Conservation (phyloP, 2,113 vertebrate genomes). For the Percina caprodes region DNA sequence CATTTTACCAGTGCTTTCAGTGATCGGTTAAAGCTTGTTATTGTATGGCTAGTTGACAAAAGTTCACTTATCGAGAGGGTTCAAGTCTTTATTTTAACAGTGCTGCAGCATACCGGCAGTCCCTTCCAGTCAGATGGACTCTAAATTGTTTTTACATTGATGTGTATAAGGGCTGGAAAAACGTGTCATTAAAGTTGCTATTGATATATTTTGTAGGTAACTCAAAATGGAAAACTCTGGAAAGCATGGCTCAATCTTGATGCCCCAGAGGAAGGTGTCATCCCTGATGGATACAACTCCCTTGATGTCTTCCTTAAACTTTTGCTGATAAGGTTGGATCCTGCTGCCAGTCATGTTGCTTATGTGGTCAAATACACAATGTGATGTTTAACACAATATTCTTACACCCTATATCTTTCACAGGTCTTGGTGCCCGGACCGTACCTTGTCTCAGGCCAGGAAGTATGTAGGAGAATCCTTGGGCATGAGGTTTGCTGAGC, state of each 20-base stretch:
- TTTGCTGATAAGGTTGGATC: constrained; percentile 85
- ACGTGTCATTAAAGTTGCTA: not conserved
- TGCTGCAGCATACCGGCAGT: no score
- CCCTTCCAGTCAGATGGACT: no score
- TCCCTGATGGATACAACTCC: constrained; percentile 87
- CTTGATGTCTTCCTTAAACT: constrained; percentile 88
- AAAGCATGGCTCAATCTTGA: constrained; percentile 91
- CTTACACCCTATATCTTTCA: not conserved
- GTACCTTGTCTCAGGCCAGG: constrained; percentile 84
- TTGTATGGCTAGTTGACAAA: no score
- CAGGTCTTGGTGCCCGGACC: constrained; percentile 91
- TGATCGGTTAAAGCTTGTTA: no score
- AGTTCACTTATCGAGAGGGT: no score
- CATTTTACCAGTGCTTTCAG: no score
- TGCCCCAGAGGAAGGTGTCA: constrained; percentile 87
- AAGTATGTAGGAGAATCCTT: constrained; percentile 89
- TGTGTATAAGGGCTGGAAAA: no score
- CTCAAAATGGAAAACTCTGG: constrained; percentile 88
- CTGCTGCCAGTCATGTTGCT: not conserved
- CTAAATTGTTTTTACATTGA: no score
- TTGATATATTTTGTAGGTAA: constrained; percentile 44
- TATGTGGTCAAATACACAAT: constrained; percentile 8
- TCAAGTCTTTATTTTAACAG: no score
- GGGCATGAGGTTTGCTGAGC: constrained; percentile 87
- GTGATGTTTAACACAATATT: constrained; percentile 4